Evolutionary conservation across 2,797 vertebrate species (phyloP), one percentile per base, ranked within the genome.

Genomic region (Streptopelia turtur): DNA sequence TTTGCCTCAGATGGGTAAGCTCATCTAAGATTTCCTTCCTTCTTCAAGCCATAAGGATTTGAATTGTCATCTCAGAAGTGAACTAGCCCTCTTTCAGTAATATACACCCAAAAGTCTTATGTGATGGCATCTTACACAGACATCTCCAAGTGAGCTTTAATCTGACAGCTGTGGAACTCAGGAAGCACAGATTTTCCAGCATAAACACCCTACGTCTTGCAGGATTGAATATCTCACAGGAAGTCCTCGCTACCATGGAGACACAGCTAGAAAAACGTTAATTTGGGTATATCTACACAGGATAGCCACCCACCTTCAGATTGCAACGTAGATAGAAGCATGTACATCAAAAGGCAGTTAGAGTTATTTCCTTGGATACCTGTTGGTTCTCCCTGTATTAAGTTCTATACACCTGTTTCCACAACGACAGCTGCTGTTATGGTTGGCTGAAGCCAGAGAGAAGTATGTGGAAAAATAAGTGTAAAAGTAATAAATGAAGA

Each of bases 391-490:
- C 43, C 30, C 39, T 84, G 8, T 35, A 68, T 86, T 89, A 64
- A 78, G 23, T 90, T 68, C 61, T 33, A 45, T 59, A n/a, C 47
- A 75, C 31, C 53, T 65, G 6, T 65, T 91, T 90, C 76, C 72
- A 31, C 47, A 88, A 57, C 76, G 69, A 31, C 35, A 76, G 61
- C 57, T 93, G 61, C 49, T 88, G 72, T 81, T 65, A 75, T 17
- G n/a, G 50, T 72, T 93, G 87, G 33, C 45, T 81, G 59, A 71
- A 91, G 37, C 5, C 47, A 59, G 55, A 56, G 45, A 77, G 25
- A 83, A 85, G 33, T 18, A 5, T 45, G 53, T 68, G 75, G 49
- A 57, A 96, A 96, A 94, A 39, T 55, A 77, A 85, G 31, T 37
- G 23, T 65, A 64, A 80, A 69, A 89, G 15, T 21, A 87, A 83